A percentile compares a stretch with the other conserved stretches of the same genome.
phyloP scores from a whole-genome alignment of 2,888 invertebrate genomes.

The Eupithecia centaureata region DNA sequence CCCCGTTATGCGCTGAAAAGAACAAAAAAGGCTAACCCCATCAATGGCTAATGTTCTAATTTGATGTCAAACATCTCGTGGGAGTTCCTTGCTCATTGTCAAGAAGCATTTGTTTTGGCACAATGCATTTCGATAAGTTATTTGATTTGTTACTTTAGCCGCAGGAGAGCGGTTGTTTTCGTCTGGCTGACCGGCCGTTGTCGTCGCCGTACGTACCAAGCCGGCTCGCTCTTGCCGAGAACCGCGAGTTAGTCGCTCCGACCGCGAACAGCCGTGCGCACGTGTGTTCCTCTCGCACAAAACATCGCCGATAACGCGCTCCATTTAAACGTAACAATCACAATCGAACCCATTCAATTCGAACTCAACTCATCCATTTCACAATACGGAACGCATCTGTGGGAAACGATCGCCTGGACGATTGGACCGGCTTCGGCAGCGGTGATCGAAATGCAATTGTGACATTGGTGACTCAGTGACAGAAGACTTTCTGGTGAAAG shows the following conservation, averaged over 20 bases:
- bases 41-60: constrained; percentile 51
- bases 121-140: constrained; percentile 73
- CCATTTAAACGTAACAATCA: constrained; percentile 69
- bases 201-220: constrained; percentile 28
- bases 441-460: constrained; percentile 58
- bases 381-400: constrained; percentile 58
- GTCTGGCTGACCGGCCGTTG: constrained; percentile 34
- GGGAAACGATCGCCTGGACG: constrained; percentile 19
- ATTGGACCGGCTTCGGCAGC: neutral
- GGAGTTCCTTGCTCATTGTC: constrained; percentile 60
- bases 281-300: constrained; percentile 54
- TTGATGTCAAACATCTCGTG: constrained; percentile 66
- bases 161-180: constrained; percentile 46
- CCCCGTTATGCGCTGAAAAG: constrained; percentile 44
- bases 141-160: constrained; percentile 67
- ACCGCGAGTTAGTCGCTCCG: constrained; percentile 63
- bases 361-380: constrained; percentile 43
- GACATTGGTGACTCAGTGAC: constrained; percentile 65
- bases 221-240: constrained; percentile 16
- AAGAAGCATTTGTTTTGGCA: constrained; percentile 60
- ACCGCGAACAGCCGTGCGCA: constrained; percentile 71
- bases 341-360: constrained; percentile 56
- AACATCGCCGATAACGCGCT: constrained; percentile 70
- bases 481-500: constrained; percentile 65
- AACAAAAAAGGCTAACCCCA: constrained; percentile 45